phyloP scores from a whole-genome alignment of 2,888 invertebrate species.

The Thymelicus sylvestris region DNA sequence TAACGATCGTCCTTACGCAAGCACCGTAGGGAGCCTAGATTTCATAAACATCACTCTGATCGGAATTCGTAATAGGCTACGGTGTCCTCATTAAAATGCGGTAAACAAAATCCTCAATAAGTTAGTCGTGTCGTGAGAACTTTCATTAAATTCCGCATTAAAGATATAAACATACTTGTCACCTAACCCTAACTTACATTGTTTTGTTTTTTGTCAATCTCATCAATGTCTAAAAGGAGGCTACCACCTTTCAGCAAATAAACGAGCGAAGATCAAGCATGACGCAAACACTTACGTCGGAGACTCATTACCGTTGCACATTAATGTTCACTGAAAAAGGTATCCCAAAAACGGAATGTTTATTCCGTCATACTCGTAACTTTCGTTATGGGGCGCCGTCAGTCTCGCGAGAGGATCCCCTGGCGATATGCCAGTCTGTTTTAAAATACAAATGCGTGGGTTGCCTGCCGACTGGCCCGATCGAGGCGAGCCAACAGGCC shows the following conservation, averaged over 20 bases:
- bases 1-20: background rate
- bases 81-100: background rate
- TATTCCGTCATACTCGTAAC: constrained; percentile 57
- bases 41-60: background rate
- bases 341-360: constrained; percentile 65
- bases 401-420: constrained; percentile 43
- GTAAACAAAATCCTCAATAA: too few species aligned
- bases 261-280: background rate
- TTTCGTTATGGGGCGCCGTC: constrained; percentile 55
- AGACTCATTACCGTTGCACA: background rate
- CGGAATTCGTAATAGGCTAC: background rate
- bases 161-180: too few species aligned
- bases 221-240: background rate
- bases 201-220: too few species aligned
- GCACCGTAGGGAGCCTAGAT: background rate
- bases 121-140: too few species aligned
- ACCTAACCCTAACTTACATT: too few species aligned
- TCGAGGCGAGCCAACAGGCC: too few species aligned
- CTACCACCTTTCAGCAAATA: background rate
- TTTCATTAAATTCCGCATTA: too few species aligned
- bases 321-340: constrained; percentile 48
- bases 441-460: constrained; percentile 67
- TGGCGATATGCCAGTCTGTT: constrained; percentile 67
- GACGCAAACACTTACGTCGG: constrained; percentile 19
- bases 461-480: constrained; percentile 46